Base-by-base conservation (phyloP, 1,140 invertebrate genomes). In the Ostrea edulis region DNA sequence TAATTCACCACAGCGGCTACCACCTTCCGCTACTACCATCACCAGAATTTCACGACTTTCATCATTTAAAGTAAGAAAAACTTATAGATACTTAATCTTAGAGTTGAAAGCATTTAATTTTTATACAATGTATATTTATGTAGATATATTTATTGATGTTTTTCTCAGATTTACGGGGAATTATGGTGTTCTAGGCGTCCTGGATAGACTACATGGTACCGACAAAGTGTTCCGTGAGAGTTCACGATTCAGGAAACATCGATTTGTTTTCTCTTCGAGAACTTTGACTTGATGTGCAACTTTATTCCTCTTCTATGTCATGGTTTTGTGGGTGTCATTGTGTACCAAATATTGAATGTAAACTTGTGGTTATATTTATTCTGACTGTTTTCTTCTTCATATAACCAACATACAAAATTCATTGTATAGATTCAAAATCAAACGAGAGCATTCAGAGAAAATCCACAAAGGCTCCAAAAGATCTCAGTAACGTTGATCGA, bases 11-110 rank as follows among this genome's bases (percentile, higher is more conserved):
- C 92, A 97, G 97, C 77, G 98, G 98, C 12, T 98, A 98, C 92
- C 98, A 98, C 95, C 95, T 98, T 90, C 98, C 98, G 0, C 97
- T 98, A 91, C 96, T 98, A 92, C 97, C 97, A 17, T 98, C 97
- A 22, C 97, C 97, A 17, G 97, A 98, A 95, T 97, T 97, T 5
- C 98, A 98, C 93, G 98, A 98, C 95, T 98, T 97, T 94, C 98
- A 98, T 95, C 98, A 98, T 95, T 52, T 94, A 25, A 93, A 93
- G 93, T 94, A 97, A 98, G 97, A 97, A 25, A 12, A 53, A 22
- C 22, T 71, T 85, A 86, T 8, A n/a, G 11, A 35, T 81, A 3
- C 68, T 9, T 22, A 29, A 81, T 81, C 9, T 2, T 83, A 44
- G 20, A 53, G 14, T 5, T 83, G 51, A 83, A 83, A 51, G 22